Evolutionary conservation across 2,113 vertebrate species (phyloP).

Genomic region (Pachycephala philippinensis): DNA sequence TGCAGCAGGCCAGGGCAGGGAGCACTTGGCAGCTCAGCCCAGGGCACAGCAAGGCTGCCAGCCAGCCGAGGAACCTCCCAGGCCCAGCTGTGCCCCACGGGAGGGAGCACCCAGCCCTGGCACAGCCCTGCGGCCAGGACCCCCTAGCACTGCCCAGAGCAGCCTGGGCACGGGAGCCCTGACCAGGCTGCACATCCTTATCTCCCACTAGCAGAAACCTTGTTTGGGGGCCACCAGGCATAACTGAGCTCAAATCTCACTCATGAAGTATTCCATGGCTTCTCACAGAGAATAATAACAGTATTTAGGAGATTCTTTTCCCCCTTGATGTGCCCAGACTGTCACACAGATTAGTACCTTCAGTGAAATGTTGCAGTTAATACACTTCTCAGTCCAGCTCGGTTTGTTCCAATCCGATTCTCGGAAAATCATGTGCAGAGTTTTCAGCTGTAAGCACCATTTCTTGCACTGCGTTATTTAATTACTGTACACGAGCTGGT

Average conservation of each 20-base stretch:
- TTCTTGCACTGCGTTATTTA: not conserved
- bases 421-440: not conserved
- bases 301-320: not conserved
- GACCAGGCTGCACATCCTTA: not conserved
- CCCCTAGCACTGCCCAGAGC: not conserved
- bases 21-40: not conserved
- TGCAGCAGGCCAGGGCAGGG: not conserved
- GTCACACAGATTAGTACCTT: not conserved
- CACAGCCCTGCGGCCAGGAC: rapidly evolving
- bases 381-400: not conserved
- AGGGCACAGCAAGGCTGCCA: rapidly evolving
- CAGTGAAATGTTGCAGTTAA: not conserved
- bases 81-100: rapidly evolving
- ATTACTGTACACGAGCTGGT: not conserved
- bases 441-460: not conserved
- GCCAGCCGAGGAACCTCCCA: rapidly evolving
- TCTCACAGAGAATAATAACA: not conserved
- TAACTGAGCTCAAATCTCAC: not conserved
- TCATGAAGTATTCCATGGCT: not conserved
- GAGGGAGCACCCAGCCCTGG: not conserved
- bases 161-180: not conserved
- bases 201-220: not conserved
- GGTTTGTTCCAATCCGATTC: not conserved
- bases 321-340: not conserved
- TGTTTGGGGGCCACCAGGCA: not conserved